Base-by-base conservation (phyloP, 2,888 invertebrate genomes). In the Rhabditoides inermis region DNA sequence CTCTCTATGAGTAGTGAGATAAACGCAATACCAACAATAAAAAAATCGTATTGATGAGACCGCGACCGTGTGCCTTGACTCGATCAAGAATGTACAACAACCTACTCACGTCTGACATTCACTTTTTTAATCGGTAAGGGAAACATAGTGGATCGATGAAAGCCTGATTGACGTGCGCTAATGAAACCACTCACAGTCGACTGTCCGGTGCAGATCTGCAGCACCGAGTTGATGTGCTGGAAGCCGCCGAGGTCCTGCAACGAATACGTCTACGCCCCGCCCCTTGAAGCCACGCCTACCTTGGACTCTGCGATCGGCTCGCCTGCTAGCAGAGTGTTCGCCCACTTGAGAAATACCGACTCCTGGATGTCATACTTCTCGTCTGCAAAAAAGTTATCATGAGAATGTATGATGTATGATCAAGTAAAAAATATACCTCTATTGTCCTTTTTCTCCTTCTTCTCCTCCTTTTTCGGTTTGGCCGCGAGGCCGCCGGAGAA, bases 331-430 rank as follows among this genome's bases (percentile, higher is more conserved):
- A 90, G 88, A 30, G 88, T 74, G 64, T 80, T 81, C 32, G 81
- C 79, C 81, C 81, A 81, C 68, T 90, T 89, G 55, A 88, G 86
- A 78, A 91, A 90, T 1, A 90, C 90, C 80, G 88, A 89, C 82
- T 89, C 90, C 79, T 91, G 90, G 53, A 90, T 87, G 78, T 90
- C 90, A 79, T 89, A 88, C 69, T 89, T 83, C 79, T 90, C 90
- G 81, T 90, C 90, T 90, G 72, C 49, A 77, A 75, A 18, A 7
- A 26, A 32, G 15, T 15, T 32, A 32, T 10, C 32, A 32, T 32
- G 32, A 15, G 15, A 32, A 32, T 32, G 15, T 10, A 7, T 10
- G n/a, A n/a, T n/a, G n/a, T n/a, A n/a, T n/a, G n/a, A n/a, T n/a
- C n/a, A n/a, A n/a, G n/a, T n/a, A n/a, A n/a, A n/a, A n/a, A 30